Base-by-base conservation (phyloP, 1,140 invertebrate genomes). In the Drosophila orosa region DNA sequence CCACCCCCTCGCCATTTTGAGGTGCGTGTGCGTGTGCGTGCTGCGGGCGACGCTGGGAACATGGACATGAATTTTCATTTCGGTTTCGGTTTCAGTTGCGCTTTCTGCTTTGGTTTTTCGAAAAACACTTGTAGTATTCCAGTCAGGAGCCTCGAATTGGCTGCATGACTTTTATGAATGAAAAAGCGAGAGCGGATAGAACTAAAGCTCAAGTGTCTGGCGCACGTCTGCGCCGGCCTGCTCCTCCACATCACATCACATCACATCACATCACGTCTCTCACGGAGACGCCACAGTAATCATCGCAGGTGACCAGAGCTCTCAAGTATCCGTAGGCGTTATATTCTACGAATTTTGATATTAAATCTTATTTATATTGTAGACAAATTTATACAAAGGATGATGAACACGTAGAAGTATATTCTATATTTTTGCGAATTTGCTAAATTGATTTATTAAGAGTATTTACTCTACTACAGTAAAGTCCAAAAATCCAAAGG, bases 21-120 rank as follows among this genome's bases (percentile, higher is more conserved):
- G 79, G 67, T 80, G 79, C 71, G 79, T 86, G 83, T 80, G 79
- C 71, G 79, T 86, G 83, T 78, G 82, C 82, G 82, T 86, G 83
- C 74, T 87, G 83, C 83, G 79, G 84, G 82, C 80, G 74, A 71
- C 84, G 68, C 69, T 78, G 82, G 73, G 73, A 80, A 69, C 67
- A 63, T 78, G 60, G 74, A 78, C 78, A 86, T 78, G 65, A 82
- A 78, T 76, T 76, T 80, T 85, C 58, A 68, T 75, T 80, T 84
- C 67, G 54, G 76, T 76, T 80, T 84, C 67, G 22, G 80, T 83
- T 84, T 83, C 69, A 29, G 68, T 78, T 71, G 65, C 75, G 17
- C 74, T 84, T 80, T 83, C 58, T 75, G 72, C 62, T 83, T 84
- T 61, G 78, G 74, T 87, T 86, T 85, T 85, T 82, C 68, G 65